phyloP scores from a whole-genome alignment of 1,140 invertebrate genomes.

The Acromyrmex echinatior region DNA sequence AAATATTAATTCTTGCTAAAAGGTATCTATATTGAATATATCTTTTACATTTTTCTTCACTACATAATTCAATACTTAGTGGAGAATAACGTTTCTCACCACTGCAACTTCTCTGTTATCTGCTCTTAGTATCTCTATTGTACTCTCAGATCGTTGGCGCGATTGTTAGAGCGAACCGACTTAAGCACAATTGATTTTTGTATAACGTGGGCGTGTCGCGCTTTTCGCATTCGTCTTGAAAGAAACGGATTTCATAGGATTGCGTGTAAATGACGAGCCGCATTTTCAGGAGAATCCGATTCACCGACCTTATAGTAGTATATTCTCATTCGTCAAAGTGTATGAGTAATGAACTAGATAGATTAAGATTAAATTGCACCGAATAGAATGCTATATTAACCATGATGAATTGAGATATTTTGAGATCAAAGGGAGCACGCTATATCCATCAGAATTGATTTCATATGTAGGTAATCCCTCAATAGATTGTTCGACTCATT shows the following conservation, averaged over 20 bases:
- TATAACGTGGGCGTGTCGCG: slow-evolving; percentile 45
- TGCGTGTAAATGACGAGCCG: slow-evolving; percentile 55
- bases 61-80: slow-evolving; percentile 10
- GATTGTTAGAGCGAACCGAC: slow-evolving; percentile 28
- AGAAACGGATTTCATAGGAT: slow-evolving; percentile 53
- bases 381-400: slow-evolving; percentile 32
- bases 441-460: slow-evolving; percentile 57
- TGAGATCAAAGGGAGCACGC: slow-evolving; percentile 21
- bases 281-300: slow-evolving; percentile 26
- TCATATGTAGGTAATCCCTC: slow-evolving; percentile 26
- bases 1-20: not conserved
- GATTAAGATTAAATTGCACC: slow-evolving; percentile 51
- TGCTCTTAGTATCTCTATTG: slow-evolving; percentile 37
- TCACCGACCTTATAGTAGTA: not conserved
- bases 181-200: slow-evolving; percentile 51
- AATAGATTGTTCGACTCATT: slow-evolving; percentile 29
- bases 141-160: slow-evolving; percentile 34
- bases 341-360: slow-evolving; percentile 30
- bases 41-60: not conserved
- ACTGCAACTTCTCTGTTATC: not conserved
- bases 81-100: slow-evolving; percentile 10
- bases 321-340: not conserved
- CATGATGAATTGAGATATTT: slow-evolving; percentile 56
- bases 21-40: not conserved
- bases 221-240: slow-evolving; percentile 5